Conservation (phyloP, 1,140 invertebrate genomes). For the Megalopta genalis region DNA sequence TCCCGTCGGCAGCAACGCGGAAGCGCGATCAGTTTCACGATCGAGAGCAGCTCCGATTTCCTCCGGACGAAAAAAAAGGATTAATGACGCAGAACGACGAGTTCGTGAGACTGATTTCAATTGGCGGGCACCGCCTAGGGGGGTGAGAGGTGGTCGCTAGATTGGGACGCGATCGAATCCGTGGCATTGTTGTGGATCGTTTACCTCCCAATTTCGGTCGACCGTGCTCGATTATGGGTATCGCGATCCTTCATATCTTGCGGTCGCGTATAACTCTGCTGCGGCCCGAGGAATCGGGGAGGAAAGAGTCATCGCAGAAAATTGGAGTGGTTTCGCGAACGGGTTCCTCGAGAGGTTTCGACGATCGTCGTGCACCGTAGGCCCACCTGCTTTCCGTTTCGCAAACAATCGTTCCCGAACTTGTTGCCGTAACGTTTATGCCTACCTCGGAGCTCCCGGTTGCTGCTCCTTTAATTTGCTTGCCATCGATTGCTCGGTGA, state of each 20-base stretch:
- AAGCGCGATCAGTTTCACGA: neutral
- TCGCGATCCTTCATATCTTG: constrained; percentile 29
- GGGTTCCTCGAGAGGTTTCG: neutral
- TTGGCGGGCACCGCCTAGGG: constrained; percentile 8
- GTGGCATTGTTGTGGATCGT: constrained; percentile 39
- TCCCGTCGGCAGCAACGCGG: neutral
- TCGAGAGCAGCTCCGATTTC: neutral
- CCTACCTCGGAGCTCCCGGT: neutral
- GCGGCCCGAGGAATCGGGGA: neutral
- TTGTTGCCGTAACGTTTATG: constrained; percentile 13
- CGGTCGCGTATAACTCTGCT: constrained; percentile 23
- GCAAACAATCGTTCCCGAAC: constrained; percentile 18
- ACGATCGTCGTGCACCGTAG: neutral
- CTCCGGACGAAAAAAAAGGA: neutral
- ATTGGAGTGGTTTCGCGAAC: constrained; percentile 41
- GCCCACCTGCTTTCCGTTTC: constrained; percentile 27
- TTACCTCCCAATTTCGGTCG: constrained; percentile 43
- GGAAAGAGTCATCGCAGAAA: constrained; percentile 9
- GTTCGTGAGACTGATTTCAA: constrained; percentile 45
- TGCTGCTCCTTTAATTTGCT: neutral
- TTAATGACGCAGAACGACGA: constrained; percentile 12
- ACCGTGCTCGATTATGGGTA: constrained; percentile 35
- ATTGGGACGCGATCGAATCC: constrained; percentile 12
- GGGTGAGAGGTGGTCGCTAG: neutral
- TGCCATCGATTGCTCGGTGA: too few relatives aligned